Base-by-base conservation (phyloP, 2,888 invertebrate species). In the Dasysyrphus tricinctus region DNA sequence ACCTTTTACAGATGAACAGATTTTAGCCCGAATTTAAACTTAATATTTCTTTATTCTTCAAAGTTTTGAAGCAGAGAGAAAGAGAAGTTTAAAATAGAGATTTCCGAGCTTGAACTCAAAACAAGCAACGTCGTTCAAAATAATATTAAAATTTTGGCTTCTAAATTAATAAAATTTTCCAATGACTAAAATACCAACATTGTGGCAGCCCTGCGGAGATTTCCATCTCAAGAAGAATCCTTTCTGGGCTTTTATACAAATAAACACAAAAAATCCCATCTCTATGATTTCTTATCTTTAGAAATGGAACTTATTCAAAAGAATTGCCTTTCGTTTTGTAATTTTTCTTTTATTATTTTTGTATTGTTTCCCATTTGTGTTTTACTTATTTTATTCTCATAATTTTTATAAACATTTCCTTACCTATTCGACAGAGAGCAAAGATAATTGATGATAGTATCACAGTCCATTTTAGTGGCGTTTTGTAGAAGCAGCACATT, bases 381-480 rank as follows among this genome's bases (percentile, higher is more conserved):
- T 61, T 76, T 47, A 75, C 57, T 54, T 44, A 29, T 14, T 29
- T 24, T 24, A 6, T 12, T 11, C 51, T 54, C n/a, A n/a, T 54
- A 32, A 3, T 54, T 32, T 32, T 32, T 3, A 54, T 51, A 11
- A 54, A 54, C 37, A 69, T 49, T 61, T 47, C 65, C 92, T 92
- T 90, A 92, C 92, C 91, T 91, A 91, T 90, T 89, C 90, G 90
- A 88, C 91, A 91, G 90, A 91, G 89, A 85, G 91, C 89, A 88
- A 92, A 89, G 89, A 92, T 91, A 90, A 92, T 91, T 90, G 91
- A 91, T 90, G 91, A 91, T 90, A 91, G 90, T 89, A 91, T 91
- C 90, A 91, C 91, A 91, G 91, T 91, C 92, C 92, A 92, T 91
- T 91, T 91, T 90, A 91, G 89, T 90, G 90, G 90, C 88, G 91